Evolutionary conservation across 2,113 vertebrate genomes (phyloP).

Genomic region (Grallaria varia): DNA sequence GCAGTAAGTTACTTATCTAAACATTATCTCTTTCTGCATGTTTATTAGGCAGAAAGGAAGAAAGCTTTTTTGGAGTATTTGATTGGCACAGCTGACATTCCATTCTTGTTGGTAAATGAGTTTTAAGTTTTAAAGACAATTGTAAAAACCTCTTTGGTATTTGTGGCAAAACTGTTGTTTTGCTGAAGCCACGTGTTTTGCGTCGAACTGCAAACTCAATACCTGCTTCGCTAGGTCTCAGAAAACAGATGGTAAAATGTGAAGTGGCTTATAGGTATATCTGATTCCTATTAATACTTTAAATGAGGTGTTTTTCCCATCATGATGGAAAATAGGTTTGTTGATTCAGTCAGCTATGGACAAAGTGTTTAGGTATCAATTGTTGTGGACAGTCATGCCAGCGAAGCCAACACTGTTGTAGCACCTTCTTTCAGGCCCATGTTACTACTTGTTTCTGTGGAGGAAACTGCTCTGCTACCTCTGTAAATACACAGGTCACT

Average conservation of each 20-base stretch:
- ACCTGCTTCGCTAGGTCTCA: neutral
- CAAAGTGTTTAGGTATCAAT: neutral
- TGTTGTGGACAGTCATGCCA: neutral
- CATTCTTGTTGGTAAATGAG: neutral
- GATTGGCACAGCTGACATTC: neutral
- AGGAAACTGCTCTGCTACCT: neutral
- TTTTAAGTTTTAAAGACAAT: neutral
- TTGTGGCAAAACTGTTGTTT: neutral
- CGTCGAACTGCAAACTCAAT: neutral
- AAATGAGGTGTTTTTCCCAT: neutral
- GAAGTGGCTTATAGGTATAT: neutral
- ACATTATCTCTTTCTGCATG: neutral
- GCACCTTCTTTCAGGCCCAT: neutral
- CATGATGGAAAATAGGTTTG: neutral
- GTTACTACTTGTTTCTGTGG: neutral
- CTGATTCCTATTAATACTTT: neutral
- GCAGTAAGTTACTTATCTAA: neutral
- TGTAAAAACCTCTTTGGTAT: neutral
- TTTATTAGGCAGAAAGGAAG: neutral
- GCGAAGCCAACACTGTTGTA: neutral
- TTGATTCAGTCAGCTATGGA: neutral
- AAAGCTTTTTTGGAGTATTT: neutral
- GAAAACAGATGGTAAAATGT: neutral
- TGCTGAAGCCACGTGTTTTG: neutral
- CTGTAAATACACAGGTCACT: neutral